phyloP scores from a whole-genome alignment of 2,113 vertebrate genomes.

The Lontra canadensis region DNA sequence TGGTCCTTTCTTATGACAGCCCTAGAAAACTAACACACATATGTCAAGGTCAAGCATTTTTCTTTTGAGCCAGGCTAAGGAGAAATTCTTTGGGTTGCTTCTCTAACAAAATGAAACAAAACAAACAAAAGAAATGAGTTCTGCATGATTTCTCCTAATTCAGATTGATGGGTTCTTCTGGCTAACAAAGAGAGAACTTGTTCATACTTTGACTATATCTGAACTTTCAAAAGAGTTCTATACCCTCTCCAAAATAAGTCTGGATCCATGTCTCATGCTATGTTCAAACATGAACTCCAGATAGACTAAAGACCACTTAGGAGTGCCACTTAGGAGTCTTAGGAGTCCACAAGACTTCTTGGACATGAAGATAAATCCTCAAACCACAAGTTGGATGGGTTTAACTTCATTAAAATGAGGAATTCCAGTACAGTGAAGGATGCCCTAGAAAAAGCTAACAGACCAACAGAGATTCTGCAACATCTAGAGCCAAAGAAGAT shows the following conservation, averaged over 20 bases:
- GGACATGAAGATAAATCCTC: neutral
- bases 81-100: neutral
- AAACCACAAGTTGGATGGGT: neutral
- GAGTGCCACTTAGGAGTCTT: neutral
- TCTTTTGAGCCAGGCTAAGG: neutral
- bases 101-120: neutral
- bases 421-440: neutral
- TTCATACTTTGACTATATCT: neutral
- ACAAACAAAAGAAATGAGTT: neutral
- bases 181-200: neutral
- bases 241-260: neutral
- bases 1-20: neutral
- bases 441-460: neutral
- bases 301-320: neutral
- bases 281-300: neutral
- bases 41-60: neutral
- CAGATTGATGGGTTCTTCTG: neutral
- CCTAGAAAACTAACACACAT: neutral
- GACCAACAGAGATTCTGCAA: neutral
- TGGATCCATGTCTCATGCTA: neutral
- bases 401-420: constrained; percentile 13
- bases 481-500: neutral
- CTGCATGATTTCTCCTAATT: neutral
- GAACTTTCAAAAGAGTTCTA: neutral
- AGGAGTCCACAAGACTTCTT: neutral